These are phyloP conservation scores for Danionella cerebrum DNA, from an alignment of 2,113 vertebrate genomes.

Conservation along the genomic window DNA sequence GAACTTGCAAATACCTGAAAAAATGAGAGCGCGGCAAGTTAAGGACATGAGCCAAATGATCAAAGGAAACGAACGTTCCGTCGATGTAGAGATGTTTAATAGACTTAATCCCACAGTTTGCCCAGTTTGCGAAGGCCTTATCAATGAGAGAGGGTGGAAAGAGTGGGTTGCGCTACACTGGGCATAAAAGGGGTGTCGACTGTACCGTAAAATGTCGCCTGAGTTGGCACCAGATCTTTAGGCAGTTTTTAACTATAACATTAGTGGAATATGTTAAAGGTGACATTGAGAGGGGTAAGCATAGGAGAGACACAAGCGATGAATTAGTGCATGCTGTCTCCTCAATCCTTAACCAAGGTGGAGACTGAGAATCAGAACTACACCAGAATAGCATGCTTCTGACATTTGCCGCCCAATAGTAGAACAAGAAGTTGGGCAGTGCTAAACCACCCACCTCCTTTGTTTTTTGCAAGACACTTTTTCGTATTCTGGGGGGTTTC, in stretches of 20 bases:
- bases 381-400: background rate
- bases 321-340: too few relatives aligned
- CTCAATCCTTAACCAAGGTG: too few relatives aligned
- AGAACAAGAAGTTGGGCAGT: background rate
- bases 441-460: background rate
- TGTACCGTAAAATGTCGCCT: background rate
- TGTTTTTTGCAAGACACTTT: background rate
- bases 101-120: background rate
- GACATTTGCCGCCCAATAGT: background rate
- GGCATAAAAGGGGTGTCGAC: background rate
- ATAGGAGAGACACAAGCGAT: too few relatives aligned
- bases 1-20: background rate
- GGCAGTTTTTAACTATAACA: too few relatives aligned
- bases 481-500: background rate
- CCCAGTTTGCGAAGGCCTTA: background rate
- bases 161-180: background rate
- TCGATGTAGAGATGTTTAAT: background rate
- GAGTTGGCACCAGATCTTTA: background rate
- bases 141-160: background rate
- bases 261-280: background rate
- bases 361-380: too few relatives aligned
- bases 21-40: background rate
- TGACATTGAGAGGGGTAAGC: background rate
- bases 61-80: background rate
- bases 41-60: background rate